Evolutionary conservation across 2,113 vertebrate species (phyloP), one percentile per base, ranked within the genome.

Genomic region (Piprites chloris): DNA sequence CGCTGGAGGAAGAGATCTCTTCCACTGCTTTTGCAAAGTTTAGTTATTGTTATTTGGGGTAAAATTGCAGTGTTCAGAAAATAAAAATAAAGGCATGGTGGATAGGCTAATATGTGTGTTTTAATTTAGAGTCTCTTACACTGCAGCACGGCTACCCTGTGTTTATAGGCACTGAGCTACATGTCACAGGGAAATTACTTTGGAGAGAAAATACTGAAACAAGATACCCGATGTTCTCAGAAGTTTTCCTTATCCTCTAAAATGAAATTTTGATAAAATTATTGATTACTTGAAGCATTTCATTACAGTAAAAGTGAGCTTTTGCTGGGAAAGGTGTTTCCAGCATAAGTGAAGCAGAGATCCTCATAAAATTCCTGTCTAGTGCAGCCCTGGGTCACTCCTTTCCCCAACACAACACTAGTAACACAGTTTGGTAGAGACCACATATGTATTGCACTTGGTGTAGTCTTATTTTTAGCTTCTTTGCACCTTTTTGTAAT

Each of bases 71-170:
- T 0, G 0, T 20, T 55, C 47, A 37, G 75, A 42, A 80, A 44
- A 33, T 28, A 61, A 61, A 61, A 50, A 35, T 24, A 61, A 61
- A 61, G 30, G 17, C 22, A 6, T 16, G 32, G 52, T 33, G 53
- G 58, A 41, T 61, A 46, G 71, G 68, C 9, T 49, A 49, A 53
- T 76, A 62, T 0, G 12, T n/a, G n/a, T 44, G 23, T 7, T 96
- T 76, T 47, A 14, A 68, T 76, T 53, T 42, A 71, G 42, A 67
- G 28, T 37, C 3, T 13, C 8, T 23, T 61, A 37, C 50, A 9
- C 17, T 53, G 15, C 4, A 8, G 33, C 23, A 5, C 11, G 47
- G 33, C 20, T 21, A 27, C 8, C 11, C 33, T 0, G 0, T 63
- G 32, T 68, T 78, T 53, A 46, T 5, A 55, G 49, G 58, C 30